Evolutionary conservation across 2,888 invertebrate species (phyloP).

Genomic region (Gnatocerus cornutus): DNA sequence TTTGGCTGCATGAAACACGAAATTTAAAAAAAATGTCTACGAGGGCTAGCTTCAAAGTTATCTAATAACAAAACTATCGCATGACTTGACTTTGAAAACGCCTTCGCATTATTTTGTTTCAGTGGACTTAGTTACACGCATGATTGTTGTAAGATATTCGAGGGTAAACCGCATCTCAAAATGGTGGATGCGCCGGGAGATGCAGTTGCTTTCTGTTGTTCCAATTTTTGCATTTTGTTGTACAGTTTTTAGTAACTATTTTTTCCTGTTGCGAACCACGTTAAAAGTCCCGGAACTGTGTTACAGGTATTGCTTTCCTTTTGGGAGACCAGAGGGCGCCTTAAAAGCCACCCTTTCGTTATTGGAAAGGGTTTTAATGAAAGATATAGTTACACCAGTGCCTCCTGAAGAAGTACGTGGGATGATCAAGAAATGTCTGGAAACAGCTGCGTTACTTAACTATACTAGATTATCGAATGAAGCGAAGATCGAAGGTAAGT

Average conservation of each 20-base stretch:
- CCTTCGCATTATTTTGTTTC: background rate
- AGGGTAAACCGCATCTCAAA: conserved; percentile 7
- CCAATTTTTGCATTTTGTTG: conserved; percentile 34
- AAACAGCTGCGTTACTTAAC: conserved; percentile 98
- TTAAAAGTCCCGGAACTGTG: conserved; percentile 10
- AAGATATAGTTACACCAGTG: conserved; percentile 98
- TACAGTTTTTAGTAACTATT: conserved; percentile 22
- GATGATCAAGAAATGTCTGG: conserved; percentile 97
- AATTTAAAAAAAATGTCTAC: background rate
- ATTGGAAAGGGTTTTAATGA: conserved; percentile 98
- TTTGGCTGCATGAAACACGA: background rate
- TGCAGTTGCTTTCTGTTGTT: conserved; percentile 1
- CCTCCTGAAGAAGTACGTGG: conserved; percentile 95
- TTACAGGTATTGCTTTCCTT: conserved; percentile 95
- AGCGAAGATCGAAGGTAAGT: conserved; percentile 96
- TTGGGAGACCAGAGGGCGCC: conserved; percentile 98
- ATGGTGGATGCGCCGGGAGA: conserved; percentile 20
- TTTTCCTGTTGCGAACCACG: conserved; percentile 12
- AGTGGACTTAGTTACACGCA: conserved; percentile 12
- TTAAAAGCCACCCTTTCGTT: conserved; percentile 97
- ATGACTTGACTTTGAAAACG: too few species aligned
- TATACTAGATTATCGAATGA: conserved; percentile 96
- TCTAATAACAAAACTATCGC: too few species aligned
- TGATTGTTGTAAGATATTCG: conserved; percentile 18
- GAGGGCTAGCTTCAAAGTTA: too few species aligned